phyloP scores from a whole-genome alignment of 2,797 vertebrate species.

The Oophaga sylvatica region DNA sequence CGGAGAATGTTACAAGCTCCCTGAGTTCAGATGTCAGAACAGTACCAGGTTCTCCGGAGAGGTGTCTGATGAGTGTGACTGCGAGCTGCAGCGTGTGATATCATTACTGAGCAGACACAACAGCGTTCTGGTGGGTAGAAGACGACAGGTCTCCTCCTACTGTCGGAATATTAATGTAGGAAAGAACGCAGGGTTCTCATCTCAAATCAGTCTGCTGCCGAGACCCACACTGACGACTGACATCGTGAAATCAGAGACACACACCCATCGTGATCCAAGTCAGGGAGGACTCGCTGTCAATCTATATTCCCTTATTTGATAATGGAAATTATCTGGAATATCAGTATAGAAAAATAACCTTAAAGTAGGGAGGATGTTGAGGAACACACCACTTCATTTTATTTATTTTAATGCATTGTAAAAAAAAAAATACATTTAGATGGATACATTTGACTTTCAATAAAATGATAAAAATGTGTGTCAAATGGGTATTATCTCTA shows the following conservation, averaged over 20 bases:
- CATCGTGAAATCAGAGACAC: conserved; percentile 2
- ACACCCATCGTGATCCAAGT: too few relatives aligned
- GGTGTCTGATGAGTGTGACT: conserved; percentile 6
- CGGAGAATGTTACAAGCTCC: not conserved
- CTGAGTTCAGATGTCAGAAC: not conserved
- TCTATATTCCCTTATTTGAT: not conserved
- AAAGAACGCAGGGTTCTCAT: conserved; percentile 5
- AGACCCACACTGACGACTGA: not conserved
- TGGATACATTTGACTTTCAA: too few relatives aligned
- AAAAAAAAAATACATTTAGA: too few relatives aligned
- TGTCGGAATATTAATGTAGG: conserved; percentile 29
- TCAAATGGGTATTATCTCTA: too few relatives aligned
- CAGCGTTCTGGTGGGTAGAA: conserved; percentile 39
- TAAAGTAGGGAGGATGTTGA: not conserved
- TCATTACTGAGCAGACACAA: conserved; percentile 38
- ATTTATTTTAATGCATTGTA: too few relatives aligned
- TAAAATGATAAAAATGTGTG: too few relatives aligned
- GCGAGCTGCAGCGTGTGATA: conserved; percentile 3
- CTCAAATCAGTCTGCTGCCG: conserved; percentile 1
- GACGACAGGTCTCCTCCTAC: conserved; percentile 34
- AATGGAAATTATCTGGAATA: not conserved
- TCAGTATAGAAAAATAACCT: not conserved
- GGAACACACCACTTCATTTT: too few relatives aligned
- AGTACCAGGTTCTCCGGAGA: not conserved
- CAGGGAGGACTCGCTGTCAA: not conserved